Evolutionary conservation across 2,888 invertebrate genomes (phyloP).

Genomic region (Keiferia lycopersicella): DNA sequence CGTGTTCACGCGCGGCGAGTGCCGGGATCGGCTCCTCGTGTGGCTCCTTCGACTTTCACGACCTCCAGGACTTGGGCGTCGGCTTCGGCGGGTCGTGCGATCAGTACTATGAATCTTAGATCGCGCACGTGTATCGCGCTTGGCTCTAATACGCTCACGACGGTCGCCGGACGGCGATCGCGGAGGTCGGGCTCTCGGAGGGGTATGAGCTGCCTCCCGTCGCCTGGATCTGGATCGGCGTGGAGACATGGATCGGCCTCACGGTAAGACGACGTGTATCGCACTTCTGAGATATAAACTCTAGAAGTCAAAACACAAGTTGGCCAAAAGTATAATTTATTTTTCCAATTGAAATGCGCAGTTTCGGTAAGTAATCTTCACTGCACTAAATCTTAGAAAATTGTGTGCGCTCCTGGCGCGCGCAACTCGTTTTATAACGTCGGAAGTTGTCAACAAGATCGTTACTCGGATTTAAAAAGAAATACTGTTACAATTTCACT

Average conservation of each 20-base stretch:
- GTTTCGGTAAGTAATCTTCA: too few species aligned
- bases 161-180: neutral
- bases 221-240: neutral
- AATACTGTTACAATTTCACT: too few species aligned
- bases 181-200: neutral
- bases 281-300: neutral
- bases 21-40: conserved; percentile 1
- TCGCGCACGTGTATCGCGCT: neutral
- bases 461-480: too few species aligned
- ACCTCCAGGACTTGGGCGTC: neutral
- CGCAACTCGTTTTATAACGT: too few species aligned
- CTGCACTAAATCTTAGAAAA: too few species aligned
- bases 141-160: neutral
- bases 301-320: neutral
- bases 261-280: neutral
- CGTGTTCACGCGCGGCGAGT: neutral
- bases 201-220: neutral
- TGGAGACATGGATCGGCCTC: neutral
- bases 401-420: too few species aligned
- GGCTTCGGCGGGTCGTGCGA: neutral
- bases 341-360: too few species aligned
- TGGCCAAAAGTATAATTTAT: too few species aligned
- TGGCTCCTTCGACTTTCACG: neutral
- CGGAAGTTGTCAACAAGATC: too few species aligned
- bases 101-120: neutral